Conservation (phyloP, 2,797 vertebrate species). For the Chelonia mydas region DNA sequence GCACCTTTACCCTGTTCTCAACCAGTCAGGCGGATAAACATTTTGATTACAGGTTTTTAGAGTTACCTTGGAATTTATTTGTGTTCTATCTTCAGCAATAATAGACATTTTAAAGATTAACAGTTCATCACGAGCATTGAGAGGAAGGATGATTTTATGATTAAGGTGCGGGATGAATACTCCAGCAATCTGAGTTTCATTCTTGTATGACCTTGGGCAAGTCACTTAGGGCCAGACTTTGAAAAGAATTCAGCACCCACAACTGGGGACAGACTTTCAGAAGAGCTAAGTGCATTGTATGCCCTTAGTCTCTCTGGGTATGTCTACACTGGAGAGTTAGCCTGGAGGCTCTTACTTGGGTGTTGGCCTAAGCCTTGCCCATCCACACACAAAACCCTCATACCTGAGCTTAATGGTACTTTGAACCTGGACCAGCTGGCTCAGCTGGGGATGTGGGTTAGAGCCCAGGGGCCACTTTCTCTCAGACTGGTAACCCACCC, state of each 20-base stretch:
- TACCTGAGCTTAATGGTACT: too few species aligned
- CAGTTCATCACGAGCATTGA: neutral
- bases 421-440: too few species aligned
- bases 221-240: neutral
- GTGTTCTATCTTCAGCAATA: neutral
- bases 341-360: too few species aligned
- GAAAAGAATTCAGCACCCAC: too few species aligned
- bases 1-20: neutral
- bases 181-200: neutral
- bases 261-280: too few species aligned
- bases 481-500: too few species aligned
- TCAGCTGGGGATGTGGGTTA: neutral
- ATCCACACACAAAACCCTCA: too few species aligned
- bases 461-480: neutral
- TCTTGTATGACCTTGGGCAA: neutral
- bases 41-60: neutral
- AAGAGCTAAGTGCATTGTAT: too few species aligned
- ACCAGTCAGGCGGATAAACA: neutral
- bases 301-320: too few species aligned
- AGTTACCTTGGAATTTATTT: neutral
- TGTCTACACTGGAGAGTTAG: too few species aligned
- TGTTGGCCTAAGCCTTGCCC: too few species aligned
- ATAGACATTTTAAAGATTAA: neutral
- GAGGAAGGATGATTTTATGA: neutral
- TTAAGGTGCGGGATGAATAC: neutral